Evolutionary conservation across 1,140 invertebrate species (phyloP).

Genomic region (Conopomorpha cramerella): DNA sequence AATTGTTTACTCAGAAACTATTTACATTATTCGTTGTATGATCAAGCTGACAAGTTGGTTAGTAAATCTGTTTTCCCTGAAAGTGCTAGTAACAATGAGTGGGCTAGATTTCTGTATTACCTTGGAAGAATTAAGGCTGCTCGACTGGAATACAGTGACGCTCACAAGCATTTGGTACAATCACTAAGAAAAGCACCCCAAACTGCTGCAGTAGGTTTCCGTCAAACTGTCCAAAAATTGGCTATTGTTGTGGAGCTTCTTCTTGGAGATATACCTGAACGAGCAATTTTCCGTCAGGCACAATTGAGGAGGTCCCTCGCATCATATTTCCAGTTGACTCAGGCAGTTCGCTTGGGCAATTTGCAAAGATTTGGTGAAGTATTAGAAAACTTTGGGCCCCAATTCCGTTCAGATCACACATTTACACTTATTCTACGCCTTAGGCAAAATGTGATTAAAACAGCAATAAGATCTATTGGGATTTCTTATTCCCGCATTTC

Average conservation of each 20-base stretch:
- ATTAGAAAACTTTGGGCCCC: constrained; percentile 84
- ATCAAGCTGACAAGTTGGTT: constrained; percentile 94
- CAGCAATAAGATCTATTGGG: constrained; percentile 95
- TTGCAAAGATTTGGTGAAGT: constrained; percentile 93
- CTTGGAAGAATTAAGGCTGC: constrained; percentile 97
- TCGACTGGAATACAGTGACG: constrained; percentile 94
- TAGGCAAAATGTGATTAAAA: constrained; percentile 99
- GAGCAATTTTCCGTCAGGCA: constrained; percentile 86
- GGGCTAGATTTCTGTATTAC: constrained; percentile 97
- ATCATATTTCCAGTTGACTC: constrained; percentile 96
- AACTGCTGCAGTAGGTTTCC: constrained; percentile 95
- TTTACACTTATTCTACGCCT: constrained; percentile 93
- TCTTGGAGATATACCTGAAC: constrained; percentile 96
- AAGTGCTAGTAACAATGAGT: constrained; percentile 97
- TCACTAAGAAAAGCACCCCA: constrained; percentile 96
- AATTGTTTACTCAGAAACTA: constrained; percentile 96
- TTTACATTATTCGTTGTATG: constrained; percentile 93
- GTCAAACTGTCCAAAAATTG: constrained; percentile 96
- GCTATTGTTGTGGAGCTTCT: constrained; percentile 95
- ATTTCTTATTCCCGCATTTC: constrained; percentile 97
- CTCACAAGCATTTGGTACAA: constrained; percentile 94
- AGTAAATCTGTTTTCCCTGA: constrained; percentile 97
- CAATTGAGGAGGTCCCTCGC: constrained; percentile 83
- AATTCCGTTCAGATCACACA: constrained; percentile 89
- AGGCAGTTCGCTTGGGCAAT: constrained; percentile 95